Conservation (phyloP, 2,113 vertebrate genomes). For the Verasper variegatus region DNA sequence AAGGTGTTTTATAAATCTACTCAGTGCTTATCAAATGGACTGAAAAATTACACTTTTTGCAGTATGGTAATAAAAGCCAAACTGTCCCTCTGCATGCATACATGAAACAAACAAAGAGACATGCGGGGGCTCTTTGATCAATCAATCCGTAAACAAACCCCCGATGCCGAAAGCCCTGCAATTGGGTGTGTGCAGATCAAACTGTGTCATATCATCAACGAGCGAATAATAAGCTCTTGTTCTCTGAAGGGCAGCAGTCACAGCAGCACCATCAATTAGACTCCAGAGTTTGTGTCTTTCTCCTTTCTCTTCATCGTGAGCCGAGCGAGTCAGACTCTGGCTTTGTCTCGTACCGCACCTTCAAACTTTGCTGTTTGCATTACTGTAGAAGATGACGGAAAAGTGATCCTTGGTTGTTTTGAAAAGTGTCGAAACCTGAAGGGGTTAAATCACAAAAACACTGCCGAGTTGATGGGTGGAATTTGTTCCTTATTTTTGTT, state of each 20-base stretch:
- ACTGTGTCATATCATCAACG: slow-evolving; percentile 79
- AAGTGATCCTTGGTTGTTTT: slow-evolving; percentile 46
- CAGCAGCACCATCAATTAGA: slow-evolving; percentile 78
- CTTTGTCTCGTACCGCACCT: slow-evolving; percentile 59
- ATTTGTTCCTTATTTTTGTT: slow-evolving; percentile 21
- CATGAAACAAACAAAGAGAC: slow-evolving; percentile 81
- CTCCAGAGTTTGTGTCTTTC: slow-evolving; percentile 54
- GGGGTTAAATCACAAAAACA: slow-evolving; percentile 47
- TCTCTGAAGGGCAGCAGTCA: slow-evolving; percentile 80
- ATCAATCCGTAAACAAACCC: slow-evolving; percentile 79
- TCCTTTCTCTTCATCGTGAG: slow-evolving; percentile 65
- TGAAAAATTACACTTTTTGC: slow-evolving; percentile 60
- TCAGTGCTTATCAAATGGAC: slow-evolving; percentile 63
- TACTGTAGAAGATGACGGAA: slow-evolving; percentile 42
- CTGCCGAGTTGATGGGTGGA: slow-evolving; percentile 42
- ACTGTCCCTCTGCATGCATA: slow-evolving; percentile 69
- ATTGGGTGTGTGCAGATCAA: slow-evolving; percentile 77
- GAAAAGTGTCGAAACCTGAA: slow-evolving; percentile 21
- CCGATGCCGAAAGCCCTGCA: slow-evolving; percentile 67
- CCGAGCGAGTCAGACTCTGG: slow-evolving; percentile 50
- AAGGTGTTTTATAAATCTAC: slow-evolving; percentile 41
- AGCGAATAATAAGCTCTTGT: slow-evolving; percentile 76
- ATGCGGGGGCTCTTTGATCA: slow-evolving; percentile 80
- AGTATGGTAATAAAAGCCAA: slow-evolving; percentile 60
- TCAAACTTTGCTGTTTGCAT: slow-evolving; percentile 58